Conservation (phyloP, 1,140 invertebrate species). For the Bombus sibiricus region DNA sequence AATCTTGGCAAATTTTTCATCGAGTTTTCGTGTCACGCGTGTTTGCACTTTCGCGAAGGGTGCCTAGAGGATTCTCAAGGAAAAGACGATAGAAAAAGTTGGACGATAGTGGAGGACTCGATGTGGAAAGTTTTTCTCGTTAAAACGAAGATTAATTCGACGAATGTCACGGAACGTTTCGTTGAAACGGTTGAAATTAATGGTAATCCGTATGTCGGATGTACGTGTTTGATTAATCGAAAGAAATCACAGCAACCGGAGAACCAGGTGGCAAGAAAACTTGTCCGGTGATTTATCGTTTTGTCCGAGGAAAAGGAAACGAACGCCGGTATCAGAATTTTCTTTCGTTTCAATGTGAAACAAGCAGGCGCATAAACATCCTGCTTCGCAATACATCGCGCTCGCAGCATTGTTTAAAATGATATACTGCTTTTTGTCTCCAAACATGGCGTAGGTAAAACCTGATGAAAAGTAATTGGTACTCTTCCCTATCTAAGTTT, state of each 20-base stretch:
- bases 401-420: neutral
- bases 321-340: constrained; percentile 37
- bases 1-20: no score
- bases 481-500: neutral
- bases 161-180: neutral
- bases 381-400: no score
- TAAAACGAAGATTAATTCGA: constrained; percentile 39
- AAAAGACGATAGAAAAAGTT: neutral
- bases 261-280: constrained; percentile 41
- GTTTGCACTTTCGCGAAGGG: no score
- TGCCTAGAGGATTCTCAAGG: no score
- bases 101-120: neutral
- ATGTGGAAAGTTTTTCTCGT: neutral
- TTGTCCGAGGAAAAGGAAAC: constrained; percentile 15
- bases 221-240: constrained; percentile 62
- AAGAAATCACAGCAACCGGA: constrained; percentile 43
- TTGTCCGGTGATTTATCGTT: constrained; percentile 57
- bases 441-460: neutral
- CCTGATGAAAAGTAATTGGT: neutral
- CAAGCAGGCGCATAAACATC: neutral
- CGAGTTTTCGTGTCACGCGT: neutral
- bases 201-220: constrained; percentile 55
- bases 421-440: neutral
- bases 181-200: constrained; percentile 56
- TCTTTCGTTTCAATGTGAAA: constrained; percentile 34